Percentiles rank a stretch among this genome's conserved stretches.
Conservation (phyloP, 1,140 invertebrate species). For the Zaprionus ornatus region DNA sequence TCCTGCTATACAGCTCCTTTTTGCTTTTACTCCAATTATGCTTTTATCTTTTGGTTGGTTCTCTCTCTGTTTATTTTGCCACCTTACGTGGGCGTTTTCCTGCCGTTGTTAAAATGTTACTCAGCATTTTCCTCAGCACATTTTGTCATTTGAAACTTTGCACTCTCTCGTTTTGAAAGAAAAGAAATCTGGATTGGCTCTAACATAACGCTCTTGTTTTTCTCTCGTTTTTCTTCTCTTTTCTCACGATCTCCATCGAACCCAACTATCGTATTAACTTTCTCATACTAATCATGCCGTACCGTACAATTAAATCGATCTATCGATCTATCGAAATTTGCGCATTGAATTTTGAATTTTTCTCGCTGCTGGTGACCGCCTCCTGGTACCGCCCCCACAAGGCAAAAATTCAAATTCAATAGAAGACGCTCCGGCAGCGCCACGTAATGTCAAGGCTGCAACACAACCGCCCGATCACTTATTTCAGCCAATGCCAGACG, state of each 20-base stretch:
- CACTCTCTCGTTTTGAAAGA: conserved; percentile 17
- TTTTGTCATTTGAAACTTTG: conserved; percentile 52
- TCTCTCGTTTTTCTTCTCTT: conserved; percentile 80
- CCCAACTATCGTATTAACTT: conserved; percentile 54
- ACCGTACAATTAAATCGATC: conserved; percentile 39
- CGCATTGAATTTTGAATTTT: conserved; percentile 67
- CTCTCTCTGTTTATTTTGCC: conserved; percentile 5
- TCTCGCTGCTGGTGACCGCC: conserved; percentile 48
- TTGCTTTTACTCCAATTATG: conserved; percentile 12
- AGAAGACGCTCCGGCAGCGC: conserved; percentile 83
- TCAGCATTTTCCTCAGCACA: conserved; percentile 44
- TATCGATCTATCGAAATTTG: conserved; percentile 31
- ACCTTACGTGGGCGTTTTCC: conserved; percentile 27
- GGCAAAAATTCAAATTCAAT: conserved; percentile 81
- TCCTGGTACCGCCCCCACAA: conserved; percentile 37
- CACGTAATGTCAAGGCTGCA: conserved; percentile 84
- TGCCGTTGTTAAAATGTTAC: conserved; percentile 46
- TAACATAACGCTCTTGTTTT: conserved; percentile 80
- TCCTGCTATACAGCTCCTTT: conserved; percentile 20
- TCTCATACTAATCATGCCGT: conserved; percentile 76
- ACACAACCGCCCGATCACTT: conserved; percentile 85
- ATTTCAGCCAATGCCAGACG: conserved; percentile 87
- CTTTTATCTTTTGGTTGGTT: conserved; percentile 23
- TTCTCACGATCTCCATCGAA: conserved; percentile 69
- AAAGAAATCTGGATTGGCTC: conserved; percentile 72